Evolutionary conservation across 2,797 vertebrate species (phyloP).

Genomic region (Sciaenops ocellatus): DNA sequence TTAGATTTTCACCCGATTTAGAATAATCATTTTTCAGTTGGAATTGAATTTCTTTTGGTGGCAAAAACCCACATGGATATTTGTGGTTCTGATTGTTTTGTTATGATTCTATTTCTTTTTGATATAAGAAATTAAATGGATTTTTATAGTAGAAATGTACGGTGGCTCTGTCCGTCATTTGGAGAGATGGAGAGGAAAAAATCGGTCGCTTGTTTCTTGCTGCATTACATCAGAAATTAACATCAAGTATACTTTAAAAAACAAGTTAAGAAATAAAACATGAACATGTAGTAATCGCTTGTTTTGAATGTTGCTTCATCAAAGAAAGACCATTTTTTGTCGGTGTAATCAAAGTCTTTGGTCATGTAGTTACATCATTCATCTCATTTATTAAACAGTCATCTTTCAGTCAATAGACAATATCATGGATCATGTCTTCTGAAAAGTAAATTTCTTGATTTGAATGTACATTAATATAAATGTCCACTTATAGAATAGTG

Average conservation of each 20-base stretch:
- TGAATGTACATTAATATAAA: conserved; percentile 71
- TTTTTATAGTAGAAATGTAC: conserved; percentile 91
- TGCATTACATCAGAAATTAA: conserved; percentile 85
- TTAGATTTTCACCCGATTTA: conserved; percentile 68
- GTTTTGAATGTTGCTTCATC: conserved; percentile 68
- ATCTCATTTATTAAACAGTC: conserved; percentile 77
- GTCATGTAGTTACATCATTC: conserved; percentile 56
- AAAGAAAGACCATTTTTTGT: conserved; percentile 12
- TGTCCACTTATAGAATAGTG: conserved; percentile 73
- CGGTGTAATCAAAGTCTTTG: conserved; percentile 45
- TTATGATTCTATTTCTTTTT: conserved; percentile 83
- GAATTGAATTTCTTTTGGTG: conserved; percentile 79
- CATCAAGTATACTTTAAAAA: conserved; percentile 79
- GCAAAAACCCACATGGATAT: conserved; percentile 81
- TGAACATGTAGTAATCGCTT: conserved; percentile 65
- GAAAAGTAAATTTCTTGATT: conserved; percentile 66
- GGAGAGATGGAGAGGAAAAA: conserved; percentile 72
- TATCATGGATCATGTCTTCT: conserved; percentile 51
- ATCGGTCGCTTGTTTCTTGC: conserved; percentile 82
- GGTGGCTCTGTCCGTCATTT: conserved; percentile 85
- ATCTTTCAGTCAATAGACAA: conserved; percentile 69
- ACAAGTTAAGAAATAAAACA: conserved; percentile 90
- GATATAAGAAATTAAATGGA: conserved; percentile 89
- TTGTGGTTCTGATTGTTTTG: conserved; percentile 84
- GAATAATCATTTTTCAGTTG: conserved; percentile 77